Base-by-base conservation (phyloP, 2,797 vertebrate species). In the Aythya fuligula region DNA sequence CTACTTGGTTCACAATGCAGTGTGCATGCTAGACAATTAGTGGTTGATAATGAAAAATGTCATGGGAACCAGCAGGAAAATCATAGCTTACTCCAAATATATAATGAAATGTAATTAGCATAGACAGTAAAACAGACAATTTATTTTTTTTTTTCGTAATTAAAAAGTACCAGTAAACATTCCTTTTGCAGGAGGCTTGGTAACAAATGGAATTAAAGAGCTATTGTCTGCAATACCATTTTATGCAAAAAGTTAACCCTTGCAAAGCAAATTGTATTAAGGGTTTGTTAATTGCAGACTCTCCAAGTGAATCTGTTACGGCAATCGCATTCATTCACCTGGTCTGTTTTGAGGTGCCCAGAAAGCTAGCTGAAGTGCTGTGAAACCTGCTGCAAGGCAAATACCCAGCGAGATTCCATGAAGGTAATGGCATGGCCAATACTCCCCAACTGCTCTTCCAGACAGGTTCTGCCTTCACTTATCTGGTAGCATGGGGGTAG, bases 41-140 rank as follows among this genome's bases (percentile, higher is more conserved):
- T 93, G 95, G 92, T 92, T 95, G 97, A 97, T 98, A 98, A 98
- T 98, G 97, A 98, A 98, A 96, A 98, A 97, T 97, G 96, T 97
- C 97, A 97, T 97, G 97, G 97, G 97, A 98, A 98, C 97, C 96
- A 97, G 97, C 88, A 92, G 94, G 97, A 97, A 98, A 98, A 98
- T 98, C 97, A 98, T 97, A 98, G 96, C 97, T 97, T 97, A 97
- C 95, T 97, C 89, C 95, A 97, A 97, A 96, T 95, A 96, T 94
- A 96, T 97, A 98, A 98, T 97, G 97, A 98, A 98, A 96, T 95
- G 98, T 96, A 98, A 98, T 98, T 98, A 98, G 97, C 96, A 93
- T 96, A 97, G 97, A 97, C 96, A 98, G 98, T 96, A 98, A 98
- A 98, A 97, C 98, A 98, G 97, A 97, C 96, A 97, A 97, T 98